Evolutionary conservation across 2,113 vertebrate species (phyloP).

Genomic region (Aegithalos caudatus): DNA sequence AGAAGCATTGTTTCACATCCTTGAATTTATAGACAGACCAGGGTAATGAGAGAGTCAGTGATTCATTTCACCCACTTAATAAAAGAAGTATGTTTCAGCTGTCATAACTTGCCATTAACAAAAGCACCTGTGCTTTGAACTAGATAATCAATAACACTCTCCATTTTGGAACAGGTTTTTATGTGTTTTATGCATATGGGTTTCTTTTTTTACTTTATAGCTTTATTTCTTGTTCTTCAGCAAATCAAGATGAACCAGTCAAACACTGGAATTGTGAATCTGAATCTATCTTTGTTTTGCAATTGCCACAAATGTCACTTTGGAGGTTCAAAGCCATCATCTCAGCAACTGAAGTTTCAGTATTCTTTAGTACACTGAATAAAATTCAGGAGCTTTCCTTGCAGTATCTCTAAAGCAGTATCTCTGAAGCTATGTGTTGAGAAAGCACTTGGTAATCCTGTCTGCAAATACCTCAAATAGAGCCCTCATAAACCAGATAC

Average conservation of each 20-base stretch:
- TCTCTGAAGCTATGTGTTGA: background rate
- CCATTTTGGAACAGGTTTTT: background rate
- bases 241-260: background rate
- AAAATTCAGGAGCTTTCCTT: background rate
- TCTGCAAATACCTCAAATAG: background rate
- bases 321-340: background rate
- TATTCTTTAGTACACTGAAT: background rate
- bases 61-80: constrained; percentile 34
- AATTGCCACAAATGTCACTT: background rate
- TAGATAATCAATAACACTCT: constrained; percentile 36
- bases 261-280: background rate
- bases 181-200: background rate
- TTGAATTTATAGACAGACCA: background rate
- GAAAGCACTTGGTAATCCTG: background rate
- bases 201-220: background rate
- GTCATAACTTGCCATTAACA: constrained; percentile 7
- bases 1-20: background rate
- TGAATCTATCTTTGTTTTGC: background rate
- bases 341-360: background rate
- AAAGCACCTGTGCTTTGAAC: constrained; percentile 56
- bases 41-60: background rate
- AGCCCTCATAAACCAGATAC: background rate
- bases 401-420: background rate
- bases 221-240: background rate
- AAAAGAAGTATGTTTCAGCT: constrained; percentile 40